These are phyloP conservation scores for Malthinus flaveolus DNA, from an alignment of 2,888 invertebrate species.

Conservation along the genomic window DNA sequence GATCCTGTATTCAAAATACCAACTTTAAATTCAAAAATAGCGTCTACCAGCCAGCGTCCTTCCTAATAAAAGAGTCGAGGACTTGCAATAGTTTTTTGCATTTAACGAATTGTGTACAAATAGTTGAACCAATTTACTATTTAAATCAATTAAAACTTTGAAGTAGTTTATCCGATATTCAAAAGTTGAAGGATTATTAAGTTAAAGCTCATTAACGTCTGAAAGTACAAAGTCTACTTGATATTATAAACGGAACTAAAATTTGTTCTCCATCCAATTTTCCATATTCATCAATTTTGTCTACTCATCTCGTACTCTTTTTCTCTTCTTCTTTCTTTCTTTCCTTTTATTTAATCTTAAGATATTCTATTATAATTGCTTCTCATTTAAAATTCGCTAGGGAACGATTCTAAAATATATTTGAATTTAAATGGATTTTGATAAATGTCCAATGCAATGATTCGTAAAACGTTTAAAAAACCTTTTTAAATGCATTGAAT, in stretches of 20 bases:
- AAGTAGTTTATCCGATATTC: too few species aligned
- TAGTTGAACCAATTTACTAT: too few species aligned
- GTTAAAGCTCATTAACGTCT: neutral
- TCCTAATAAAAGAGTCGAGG: too few species aligned
- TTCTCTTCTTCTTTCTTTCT: neutral
- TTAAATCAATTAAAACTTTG: too few species aligned
- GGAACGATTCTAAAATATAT: neutral
- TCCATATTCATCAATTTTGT: too few species aligned
- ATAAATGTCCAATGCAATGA: slow-evolving; percentile 6
- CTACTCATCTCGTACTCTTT: too few species aligned
- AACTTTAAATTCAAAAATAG: too few species aligned
- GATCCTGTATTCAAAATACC: too few species aligned
- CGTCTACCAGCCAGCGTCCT: too few species aligned
- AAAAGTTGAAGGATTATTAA: neutral
- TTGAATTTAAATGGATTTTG: slow-evolving; percentile 7
- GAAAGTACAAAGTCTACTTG: neutral
- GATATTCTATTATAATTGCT: neutral
- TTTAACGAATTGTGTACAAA: too few species aligned
- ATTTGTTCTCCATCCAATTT: too few species aligned
- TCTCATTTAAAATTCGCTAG: slow-evolving; percentile 2
- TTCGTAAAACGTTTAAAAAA: slow-evolving; percentile 16
- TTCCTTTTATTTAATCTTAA: slow-evolving; percentile 6
- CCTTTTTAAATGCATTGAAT: slow-evolving; percentile 39
- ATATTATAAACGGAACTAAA: neutral
- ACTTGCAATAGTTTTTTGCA: too few species aligned